Evolutionary conservation across 2,113 vertebrate genomes (phyloP).

Genomic region (Tetraodon nigroviridis): DNA sequence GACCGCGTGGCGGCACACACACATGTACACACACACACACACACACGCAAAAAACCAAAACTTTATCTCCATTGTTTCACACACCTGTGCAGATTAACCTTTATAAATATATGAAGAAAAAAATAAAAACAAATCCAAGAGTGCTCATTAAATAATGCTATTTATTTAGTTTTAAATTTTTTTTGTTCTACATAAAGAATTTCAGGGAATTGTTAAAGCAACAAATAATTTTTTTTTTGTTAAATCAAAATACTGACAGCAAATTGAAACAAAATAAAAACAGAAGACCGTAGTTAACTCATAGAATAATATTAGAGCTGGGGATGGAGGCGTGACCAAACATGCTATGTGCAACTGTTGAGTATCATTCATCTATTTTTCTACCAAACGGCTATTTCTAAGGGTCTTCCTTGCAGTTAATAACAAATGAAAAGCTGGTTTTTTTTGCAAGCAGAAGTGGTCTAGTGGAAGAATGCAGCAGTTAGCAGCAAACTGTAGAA

Average conservation of each 20-base stretch:
- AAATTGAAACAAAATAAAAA: conserved; percentile 49
- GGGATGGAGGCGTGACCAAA: conserved; percentile 47
- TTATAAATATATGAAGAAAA: no score
- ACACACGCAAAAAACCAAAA: not conserved
- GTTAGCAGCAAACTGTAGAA: conserved; percentile 34
- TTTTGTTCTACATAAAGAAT: conserved; percentile 94
- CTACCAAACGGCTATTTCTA: conserved; percentile 33
- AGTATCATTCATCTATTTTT: conserved; percentile 32
- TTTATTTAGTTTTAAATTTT: conserved; percentile 98
- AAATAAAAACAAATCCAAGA: conserved; percentile 31
- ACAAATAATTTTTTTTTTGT: conserved; percentile 81
- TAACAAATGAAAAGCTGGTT: conserved; percentile 24
- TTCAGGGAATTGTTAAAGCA: conserved; percentile 85
- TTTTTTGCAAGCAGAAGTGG: conserved; percentile 30
- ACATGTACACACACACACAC: no score
- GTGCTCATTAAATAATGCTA: conserved; percentile 89
- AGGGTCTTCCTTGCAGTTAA: conserved; percentile 21
- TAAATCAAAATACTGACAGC: conserved; percentile 87
- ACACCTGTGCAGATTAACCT: no score
- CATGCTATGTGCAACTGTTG: conserved; percentile 55
- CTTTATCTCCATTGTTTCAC: not conserved
- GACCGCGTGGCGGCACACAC: no score
- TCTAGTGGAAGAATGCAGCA: conserved; percentile 35
- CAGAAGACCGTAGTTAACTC: conserved; percentile 46
- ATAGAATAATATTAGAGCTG: conserved; percentile 40